A percentile compares a stretch with the other conserved stretches of the same genome.
These are phyloP conservation scores for Sebastes elongatus DNA, from an alignment of 2,797 vertebrate species.

Conservation along the genomic window DNA sequence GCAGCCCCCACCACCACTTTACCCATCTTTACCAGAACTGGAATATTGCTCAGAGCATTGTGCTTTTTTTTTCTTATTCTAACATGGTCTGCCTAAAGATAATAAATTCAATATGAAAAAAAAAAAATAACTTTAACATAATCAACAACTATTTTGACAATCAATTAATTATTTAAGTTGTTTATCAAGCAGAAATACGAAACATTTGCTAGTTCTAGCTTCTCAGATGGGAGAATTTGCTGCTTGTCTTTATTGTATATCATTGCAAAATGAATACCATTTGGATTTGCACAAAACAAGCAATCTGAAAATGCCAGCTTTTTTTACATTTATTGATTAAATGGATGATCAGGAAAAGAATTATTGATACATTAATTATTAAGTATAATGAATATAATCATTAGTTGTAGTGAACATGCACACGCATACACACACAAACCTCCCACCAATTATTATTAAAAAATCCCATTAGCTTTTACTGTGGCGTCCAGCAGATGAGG, in stretches of 20 bases:
- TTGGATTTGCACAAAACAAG: not conserved
- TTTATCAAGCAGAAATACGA: not conserved
- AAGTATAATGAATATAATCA: not conserved
- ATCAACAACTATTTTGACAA: not conserved
- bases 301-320: not conserved
- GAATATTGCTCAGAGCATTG: not conserved
- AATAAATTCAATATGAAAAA: not conserved
- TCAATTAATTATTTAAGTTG: not conserved
- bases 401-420: not conserved
- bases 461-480: slow-evolving; percentile 39
- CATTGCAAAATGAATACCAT: not conserved
- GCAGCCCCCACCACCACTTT: not conserved
- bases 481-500: slow-evolving; percentile 32
- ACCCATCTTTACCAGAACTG: not conserved
- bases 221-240: not conserved
- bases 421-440: not conserved
- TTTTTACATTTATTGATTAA: not conserved
- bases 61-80: not conserved
- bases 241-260: not conserved
- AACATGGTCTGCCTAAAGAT: not conserved
- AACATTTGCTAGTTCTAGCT: not conserved
- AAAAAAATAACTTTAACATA: not conserved
- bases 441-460: slow-evolving; percentile 43
- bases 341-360: not conserved
- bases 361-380: not conserved